Evolutionary conservation across 2,797 vertebrate genomes (phyloP), one percentile per base, ranked within the genome.

Genomic region (Sebastes iracundus): DNA sequence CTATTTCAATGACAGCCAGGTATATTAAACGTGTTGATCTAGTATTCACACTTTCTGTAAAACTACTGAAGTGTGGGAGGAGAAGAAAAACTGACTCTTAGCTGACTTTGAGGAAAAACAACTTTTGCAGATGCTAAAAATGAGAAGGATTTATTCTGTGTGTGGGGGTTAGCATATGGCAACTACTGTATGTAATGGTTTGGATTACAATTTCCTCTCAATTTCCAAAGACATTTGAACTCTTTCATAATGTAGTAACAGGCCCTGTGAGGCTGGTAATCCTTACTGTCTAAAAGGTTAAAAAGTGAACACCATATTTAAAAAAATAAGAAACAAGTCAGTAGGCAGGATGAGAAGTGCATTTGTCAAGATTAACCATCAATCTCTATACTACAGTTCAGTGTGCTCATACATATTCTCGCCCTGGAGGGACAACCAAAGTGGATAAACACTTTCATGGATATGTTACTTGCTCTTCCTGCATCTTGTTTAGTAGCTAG

Each of bases 91-190:
- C 72, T 71, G 83, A 87, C 30, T 82, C 38, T 78, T 72, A 77
- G 78, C 82, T 91, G 81, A 77, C 82, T 80, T 77, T 71, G 49
- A 62, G 69, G 30, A 33, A 30, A 62, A 84, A 88, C 23, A 81
- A 63, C 76, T 87, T 93, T 77, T 83, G 77, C 92, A 93, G 93
- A 93, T 87, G 84, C 72, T 88, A 30, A 83, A 86, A 46, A 35
- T 85, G 85, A 88, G 72, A 83, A 20, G 72, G 78, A 27, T 65
- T 87, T 61, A 82, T 70, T 86, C 38, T 60, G 58, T 84, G 78
- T 81, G 88, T 22, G 72, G 46, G 42, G 27, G 86, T 84, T 91
- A 79, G 76, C 73, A 82, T 66, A 77, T 85, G 83, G 79, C 79
- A 86, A 59, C 56, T 77, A 55, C 49, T 60, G 67, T 76, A 66